Base-by-base conservation (phyloP, 2,797 vertebrate genomes). In the Knipowitschia caucasica region DNA sequence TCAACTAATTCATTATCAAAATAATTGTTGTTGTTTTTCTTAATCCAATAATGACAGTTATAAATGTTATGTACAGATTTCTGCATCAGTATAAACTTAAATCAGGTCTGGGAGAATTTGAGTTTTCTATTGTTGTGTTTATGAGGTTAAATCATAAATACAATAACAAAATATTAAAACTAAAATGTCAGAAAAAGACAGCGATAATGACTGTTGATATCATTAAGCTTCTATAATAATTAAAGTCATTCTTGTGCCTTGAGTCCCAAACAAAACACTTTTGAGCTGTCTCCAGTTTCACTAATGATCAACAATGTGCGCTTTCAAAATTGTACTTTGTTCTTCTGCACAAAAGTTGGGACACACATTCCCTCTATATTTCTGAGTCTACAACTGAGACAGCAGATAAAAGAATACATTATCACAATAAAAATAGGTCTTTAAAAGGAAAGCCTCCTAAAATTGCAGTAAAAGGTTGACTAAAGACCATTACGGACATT, bases 401-500 rank as follows among this genome's bases (percentile, higher is more conserved):
- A 62, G 59, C 78, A 84, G 83, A 91, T 86, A 89, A 92, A 92
- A 89, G 91, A 92, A 92, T 93, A 92, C 91, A 94, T 94, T 92
- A 93, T 92, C 91, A 89, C 89, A 86, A 75, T 76, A 73, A 80
- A 78, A 8, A 91, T 89, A 88, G 89, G 81, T 88, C 73, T 74
- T 77, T 75, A 91, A 92, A 93, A 92, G 83, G 58, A 91, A 92
- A 88, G 90, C 90, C 90, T 88, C 91, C 86, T 88, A 60, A 79
- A 87, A 83, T 79, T 89, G 82, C 72, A 20, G 83, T 92, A 93
- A 94, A 93, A 93, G 93, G 92, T 93, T 89, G 88, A 90, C 92
- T 93, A 93, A 93, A 94, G 92, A 92, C 92, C 93, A 92, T 93
- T 92, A 88, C 91, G 91, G 92, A 93, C 94, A 94, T 93, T 94